phyloP scores from a whole-genome alignment of 2,888 invertebrate species.

The Baronia brevicornis region DNA sequence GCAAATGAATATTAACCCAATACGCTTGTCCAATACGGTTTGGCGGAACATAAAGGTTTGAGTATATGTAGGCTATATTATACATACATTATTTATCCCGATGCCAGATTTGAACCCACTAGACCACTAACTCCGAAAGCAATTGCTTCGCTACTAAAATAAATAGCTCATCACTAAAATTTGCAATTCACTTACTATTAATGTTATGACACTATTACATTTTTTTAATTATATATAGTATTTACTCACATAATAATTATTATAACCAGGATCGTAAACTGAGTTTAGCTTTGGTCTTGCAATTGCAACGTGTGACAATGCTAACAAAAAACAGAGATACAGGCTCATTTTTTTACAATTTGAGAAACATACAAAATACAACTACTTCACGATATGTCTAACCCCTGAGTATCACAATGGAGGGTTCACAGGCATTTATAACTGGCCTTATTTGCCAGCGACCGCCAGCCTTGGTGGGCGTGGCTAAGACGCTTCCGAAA shows the following conservation, averaged over 20 bases:
- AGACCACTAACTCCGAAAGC: no score
- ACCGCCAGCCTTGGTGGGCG: conserved; percentile 51
- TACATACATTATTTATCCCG: no score
- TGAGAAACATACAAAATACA: conserved; percentile 28
- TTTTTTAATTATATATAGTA: no score
- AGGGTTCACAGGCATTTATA: conserved; percentile 66
- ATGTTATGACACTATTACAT: no score
- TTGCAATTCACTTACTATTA: no score
- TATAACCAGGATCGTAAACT: conserved; percentile 48
- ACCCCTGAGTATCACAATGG: conserved; percentile 54
- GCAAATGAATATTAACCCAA: no score
- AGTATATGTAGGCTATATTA: no score
- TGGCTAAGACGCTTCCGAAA: conserved; percentile 49
- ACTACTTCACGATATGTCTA: conserved; percentile 35
- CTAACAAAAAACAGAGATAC: conserved; percentile 40
- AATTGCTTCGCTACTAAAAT: no score
- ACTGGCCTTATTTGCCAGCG: conserved; percentile 59
- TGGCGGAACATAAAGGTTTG: no score
- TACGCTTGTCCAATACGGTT: no score
- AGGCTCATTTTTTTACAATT: conserved; percentile 36
- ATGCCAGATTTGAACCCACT: no score
- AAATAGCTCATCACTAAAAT: no score
- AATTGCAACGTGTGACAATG: conserved; percentile 33
- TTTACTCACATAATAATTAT: conserved; percentile 78
- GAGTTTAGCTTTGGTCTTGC: conserved; percentile 39